phyloP scores from a whole-genome alignment of 1,140 invertebrate species.

The Megalonaias nervosa region DNA sequence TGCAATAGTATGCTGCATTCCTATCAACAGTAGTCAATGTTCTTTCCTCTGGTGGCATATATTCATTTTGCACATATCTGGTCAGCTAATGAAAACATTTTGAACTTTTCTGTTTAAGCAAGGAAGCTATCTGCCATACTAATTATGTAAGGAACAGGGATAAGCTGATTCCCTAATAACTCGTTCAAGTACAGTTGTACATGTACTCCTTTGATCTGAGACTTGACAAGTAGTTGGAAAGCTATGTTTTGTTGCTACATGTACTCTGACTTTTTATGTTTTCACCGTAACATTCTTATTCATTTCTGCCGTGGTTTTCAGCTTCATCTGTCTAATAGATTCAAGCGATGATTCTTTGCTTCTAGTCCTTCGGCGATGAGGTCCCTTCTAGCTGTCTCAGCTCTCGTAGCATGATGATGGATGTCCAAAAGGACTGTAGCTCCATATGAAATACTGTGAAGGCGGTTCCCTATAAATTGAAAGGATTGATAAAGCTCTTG shows the following conservation, averaged over 20 bases:
- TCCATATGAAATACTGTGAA: slow-evolving; percentile 31
- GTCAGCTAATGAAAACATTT: slow-evolving; percentile 21
- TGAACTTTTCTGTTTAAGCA: slow-evolving; percentile 35
- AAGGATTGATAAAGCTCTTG: slow-evolving; percentile 32
- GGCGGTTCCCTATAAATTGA: slow-evolving; percentile 20
- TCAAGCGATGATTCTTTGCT: slow-evolving; percentile 34
- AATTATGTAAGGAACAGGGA: slow-evolving; percentile 16
- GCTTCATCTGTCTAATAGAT: slow-evolving; percentile 27
- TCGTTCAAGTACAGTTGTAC: slow-evolving; percentile 12
- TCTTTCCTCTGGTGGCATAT: background rate
- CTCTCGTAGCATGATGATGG: slow-evolving; percentile 10
- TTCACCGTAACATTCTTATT: slow-evolving; percentile 30
- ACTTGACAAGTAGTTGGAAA: slow-evolving; percentile 28
- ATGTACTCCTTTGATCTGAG: background rate
- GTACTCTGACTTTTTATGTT: slow-evolving; percentile 12
- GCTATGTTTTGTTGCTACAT: slow-evolving; percentile 24
- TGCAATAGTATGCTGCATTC: slow-evolving; percentile 32
- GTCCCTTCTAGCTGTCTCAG: slow-evolving; percentile 3
- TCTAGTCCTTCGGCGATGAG: slow-evolving; percentile 35
- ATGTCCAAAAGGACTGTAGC: background rate
- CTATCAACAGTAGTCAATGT: slow-evolving; percentile 25
- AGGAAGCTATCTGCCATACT: slow-evolving; percentile 29
- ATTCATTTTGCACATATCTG: slow-evolving; percentile 15
- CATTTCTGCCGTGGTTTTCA: slow-evolving; percentile 35
- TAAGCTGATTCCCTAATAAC: slow-evolving; percentile 15